Conservation (phyloP, 2,888 invertebrate species). For the Orgyia antiqua region DNA sequence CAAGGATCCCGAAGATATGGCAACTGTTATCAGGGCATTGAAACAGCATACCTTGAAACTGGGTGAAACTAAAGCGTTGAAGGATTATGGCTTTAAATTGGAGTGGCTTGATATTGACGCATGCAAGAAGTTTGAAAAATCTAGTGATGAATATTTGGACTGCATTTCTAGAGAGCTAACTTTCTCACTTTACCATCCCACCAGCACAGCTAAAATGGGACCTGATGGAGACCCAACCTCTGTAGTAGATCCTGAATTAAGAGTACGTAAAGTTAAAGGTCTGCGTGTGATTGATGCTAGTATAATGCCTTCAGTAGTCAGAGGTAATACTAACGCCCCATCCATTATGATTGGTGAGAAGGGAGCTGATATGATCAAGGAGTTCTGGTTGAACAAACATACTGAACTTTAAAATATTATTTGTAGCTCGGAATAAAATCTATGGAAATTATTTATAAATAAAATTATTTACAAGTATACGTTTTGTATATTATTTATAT, state of each 20-base stretch:
- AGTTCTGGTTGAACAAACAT: conserved; percentile 46
- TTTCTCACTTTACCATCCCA: conserved; percentile 75
- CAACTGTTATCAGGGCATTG: conserved; percentile 63
- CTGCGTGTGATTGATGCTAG: conserved; percentile 78
- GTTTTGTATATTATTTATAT: no score
- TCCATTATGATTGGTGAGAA: conserved; percentile 79
- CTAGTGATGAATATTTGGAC: conserved; percentile 82
- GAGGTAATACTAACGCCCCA: conserved; percentile 78
- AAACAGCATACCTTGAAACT: conserved; percentile 60
- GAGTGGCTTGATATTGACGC: conserved; percentile 75
- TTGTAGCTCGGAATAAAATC: no score
- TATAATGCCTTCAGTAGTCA: conserved; percentile 75
- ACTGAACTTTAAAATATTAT: conserved; percentile 19
- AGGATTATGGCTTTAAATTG: conserved; percentile 66
- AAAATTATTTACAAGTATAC: no score
- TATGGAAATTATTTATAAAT: no score
- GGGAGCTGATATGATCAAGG: conserved; percentile 73
- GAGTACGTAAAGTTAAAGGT: conserved; percentile 66
- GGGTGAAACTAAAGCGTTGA: conserved; percentile 72
- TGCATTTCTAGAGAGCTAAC: conserved; percentile 79
- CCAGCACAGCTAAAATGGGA: conserved; percentile 76
- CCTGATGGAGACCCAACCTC: conserved; percentile 61
- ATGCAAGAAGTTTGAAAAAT: conserved; percentile 70
- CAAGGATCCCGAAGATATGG: conserved; percentile 74
- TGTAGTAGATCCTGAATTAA: conserved; percentile 71